phyloP scores from a whole-genome alignment of 2,113 vertebrate genomes.

The Ammodramus savannarum region DNA sequence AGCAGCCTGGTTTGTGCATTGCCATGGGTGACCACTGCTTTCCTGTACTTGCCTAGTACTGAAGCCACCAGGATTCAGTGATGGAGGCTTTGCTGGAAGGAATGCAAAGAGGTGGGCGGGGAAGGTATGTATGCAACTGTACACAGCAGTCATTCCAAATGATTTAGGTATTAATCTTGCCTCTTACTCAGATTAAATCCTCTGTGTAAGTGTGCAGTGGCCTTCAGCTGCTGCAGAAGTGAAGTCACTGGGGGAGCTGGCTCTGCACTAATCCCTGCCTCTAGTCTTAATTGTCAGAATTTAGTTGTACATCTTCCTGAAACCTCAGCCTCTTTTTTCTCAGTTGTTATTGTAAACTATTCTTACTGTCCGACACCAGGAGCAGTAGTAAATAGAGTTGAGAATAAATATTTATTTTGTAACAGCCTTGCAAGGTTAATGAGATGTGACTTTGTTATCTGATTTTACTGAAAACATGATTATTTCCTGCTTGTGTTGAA shows the following conservation, averaged over 20 bases:
- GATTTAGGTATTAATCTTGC: background rate
- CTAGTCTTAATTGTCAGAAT: background rate
- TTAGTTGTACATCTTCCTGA: background rate
- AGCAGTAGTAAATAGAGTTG: background rate
- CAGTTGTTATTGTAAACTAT: background rate
- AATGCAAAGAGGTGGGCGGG: slow-evolving; percentile 63
- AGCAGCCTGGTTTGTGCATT: background rate
- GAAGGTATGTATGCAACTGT: slow-evolving; percentile 58
- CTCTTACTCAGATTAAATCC: background rate
- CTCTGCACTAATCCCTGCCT: background rate
- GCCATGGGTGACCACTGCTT: background rate
- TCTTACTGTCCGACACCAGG: background rate
- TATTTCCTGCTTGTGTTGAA: background rate
- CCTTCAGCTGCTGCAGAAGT: background rate
- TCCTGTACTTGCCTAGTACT: background rate
- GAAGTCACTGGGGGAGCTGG: background rate
- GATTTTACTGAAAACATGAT: background rate
- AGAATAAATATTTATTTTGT: background rate
- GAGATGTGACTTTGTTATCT: background rate
- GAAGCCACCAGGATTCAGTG: background rate
- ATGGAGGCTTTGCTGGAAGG: slow-evolving; percentile 80
- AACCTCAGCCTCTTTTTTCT: background rate
- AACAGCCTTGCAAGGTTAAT: background rate
- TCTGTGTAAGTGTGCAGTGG: background rate
- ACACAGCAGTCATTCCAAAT: background rate